A percentile compares a stretch with the other conserved stretches of the same genome.
Conservation (phyloP, 2,888 invertebrate genomes). For the Ectemnius lituratus region DNA sequence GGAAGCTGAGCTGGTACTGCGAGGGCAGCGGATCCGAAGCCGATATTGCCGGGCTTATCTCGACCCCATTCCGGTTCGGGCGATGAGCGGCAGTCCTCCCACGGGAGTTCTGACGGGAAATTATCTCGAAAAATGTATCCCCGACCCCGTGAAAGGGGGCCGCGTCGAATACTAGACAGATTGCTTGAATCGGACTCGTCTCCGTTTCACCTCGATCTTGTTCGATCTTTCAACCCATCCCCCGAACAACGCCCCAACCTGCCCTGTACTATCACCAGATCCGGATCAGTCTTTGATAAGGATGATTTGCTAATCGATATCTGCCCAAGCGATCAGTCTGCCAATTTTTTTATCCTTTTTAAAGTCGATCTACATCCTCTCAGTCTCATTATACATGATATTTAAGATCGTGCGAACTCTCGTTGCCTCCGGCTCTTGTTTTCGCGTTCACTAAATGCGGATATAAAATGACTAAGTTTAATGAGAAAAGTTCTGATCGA, state of each 20-base stretch:
- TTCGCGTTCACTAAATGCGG: neutral
- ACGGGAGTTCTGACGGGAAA: conserved; percentile 63
- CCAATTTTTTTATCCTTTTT: neutral
- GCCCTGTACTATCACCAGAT: too few relatives aligned
- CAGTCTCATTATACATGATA: too few relatives aligned
- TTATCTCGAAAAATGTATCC: conserved; percentile 69
- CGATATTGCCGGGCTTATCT: conserved; percentile 56
- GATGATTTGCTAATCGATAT: conserved; percentile 45
- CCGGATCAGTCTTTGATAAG: conserved; percentile 28
- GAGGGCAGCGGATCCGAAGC: conserved; percentile 46
- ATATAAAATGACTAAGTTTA: conserved; percentile 9
- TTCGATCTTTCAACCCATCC: neutral
- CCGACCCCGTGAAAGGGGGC: conserved; percentile 17
- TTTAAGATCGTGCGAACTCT: too few relatives aligned
- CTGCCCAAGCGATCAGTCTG: neutral
- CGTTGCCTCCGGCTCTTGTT: neutral
- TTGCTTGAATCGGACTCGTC: conserved; percentile 38
- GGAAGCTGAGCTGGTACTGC: neutral
- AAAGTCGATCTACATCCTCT: neutral
- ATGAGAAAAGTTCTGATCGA: conserved; percentile 37
- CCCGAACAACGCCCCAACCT: neutral
- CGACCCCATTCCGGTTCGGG: conserved; percentile 18
- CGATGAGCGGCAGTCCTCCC: conserved; percentile 50
- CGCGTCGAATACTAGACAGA: conserved; percentile 44
- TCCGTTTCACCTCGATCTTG: conserved; percentile 9